Conservation (phyloP, 2,888 invertebrate genomes). For the Diaprepes abbreviatus region DNA sequence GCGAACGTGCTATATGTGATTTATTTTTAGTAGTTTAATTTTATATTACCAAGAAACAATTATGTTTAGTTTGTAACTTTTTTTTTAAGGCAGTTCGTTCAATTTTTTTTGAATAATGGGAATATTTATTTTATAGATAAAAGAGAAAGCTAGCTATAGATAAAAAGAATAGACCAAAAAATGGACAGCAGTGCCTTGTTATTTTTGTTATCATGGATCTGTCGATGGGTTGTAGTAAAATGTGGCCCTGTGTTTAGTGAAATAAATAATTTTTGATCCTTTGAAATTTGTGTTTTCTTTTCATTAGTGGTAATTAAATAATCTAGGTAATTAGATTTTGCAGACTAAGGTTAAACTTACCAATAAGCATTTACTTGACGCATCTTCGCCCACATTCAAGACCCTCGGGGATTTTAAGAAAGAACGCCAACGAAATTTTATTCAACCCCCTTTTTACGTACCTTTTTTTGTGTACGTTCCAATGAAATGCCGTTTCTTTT, state of each 20-base stretch:
- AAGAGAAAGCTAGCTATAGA: slow-evolving; percentile 26
- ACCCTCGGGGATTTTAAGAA: too few relatives aligned
- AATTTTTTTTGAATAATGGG: slow-evolving; percentile 27
- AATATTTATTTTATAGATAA: slow-evolving; percentile 41
- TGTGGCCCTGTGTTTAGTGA: slow-evolving; percentile 35
- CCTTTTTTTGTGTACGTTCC: too few relatives aligned
- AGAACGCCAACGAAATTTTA: too few relatives aligned
- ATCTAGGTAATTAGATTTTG: too few relatives aligned
- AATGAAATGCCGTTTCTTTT: too few relatives aligned
- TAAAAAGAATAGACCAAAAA: slow-evolving; percentile 47
- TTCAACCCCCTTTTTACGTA: too few relatives aligned
- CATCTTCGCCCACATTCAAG: too few relatives aligned
- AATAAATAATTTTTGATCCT: slow-evolving; percentile 37
- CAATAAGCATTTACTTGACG: too few relatives aligned
- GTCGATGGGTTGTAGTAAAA: slow-evolving; percentile 36
- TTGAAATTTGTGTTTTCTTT: slow-evolving; percentile 3
- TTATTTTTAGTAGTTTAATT: slow-evolving; percentile 31
- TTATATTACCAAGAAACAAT: slow-evolving; percentile 35
- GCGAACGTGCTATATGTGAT: background rate
- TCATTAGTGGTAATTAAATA: too few relatives aligned
- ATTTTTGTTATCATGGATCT: slow-evolving; percentile 48
- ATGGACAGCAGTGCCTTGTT: slow-evolving; percentile 49
- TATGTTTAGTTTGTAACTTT: slow-evolving; percentile 34
- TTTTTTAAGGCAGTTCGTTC: slow-evolving; percentile 23
- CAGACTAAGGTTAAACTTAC: too few relatives aligned